Evolutionary conservation across 2,888 invertebrate species (phyloP), one percentile per base, ranked within the genome.

Genomic region (Lithophane ornitopus): DNA sequence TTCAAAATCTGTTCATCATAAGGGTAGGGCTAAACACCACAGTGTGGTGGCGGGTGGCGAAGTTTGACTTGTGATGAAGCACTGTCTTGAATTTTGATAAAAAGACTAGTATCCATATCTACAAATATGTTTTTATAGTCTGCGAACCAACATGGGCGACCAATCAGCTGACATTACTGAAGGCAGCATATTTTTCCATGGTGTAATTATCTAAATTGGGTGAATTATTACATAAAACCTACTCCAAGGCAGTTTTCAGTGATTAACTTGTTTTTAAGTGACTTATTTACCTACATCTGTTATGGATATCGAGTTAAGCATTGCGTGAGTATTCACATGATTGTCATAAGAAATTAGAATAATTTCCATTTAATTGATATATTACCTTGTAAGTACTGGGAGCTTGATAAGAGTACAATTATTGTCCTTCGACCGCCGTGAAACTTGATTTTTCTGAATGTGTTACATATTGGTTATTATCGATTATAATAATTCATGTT

Each of bases 161-260:
- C 91, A 92, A 95, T 95, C 96, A 96, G 95, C 95, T 96, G 96
- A 95, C 95, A 94, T 92, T 86, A 89, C 86, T 88, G 90, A 92
- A 92, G 89, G 91, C 90, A 90, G 91, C 90, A 90, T 93, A 94
- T 93, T 94, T 94, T 95, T 95, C 93, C 93, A 93, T 93, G 92
- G 90, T 92, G 91, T 91, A 92, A 92, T 92, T 91, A 85, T 83
- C 86, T 86, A 90, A 93, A 93, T 91, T 93, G 88, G 88, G 88
- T 90, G 91, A 95, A 95, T 94, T 95, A 95, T 95, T 96, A 95
- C 94, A 96, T 95, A 95, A 96, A 96, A 93, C 91, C 73, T 92
- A 82, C 81, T 80, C 76, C 66, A 77, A 89, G 79, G 79, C 66
- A 77, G 79, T 84, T 88, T 85, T 87, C 74, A 89, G 88, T 91